Base-by-base conservation (phyloP, 2,113 vertebrate species). In the Gobio gobio region DNA sequence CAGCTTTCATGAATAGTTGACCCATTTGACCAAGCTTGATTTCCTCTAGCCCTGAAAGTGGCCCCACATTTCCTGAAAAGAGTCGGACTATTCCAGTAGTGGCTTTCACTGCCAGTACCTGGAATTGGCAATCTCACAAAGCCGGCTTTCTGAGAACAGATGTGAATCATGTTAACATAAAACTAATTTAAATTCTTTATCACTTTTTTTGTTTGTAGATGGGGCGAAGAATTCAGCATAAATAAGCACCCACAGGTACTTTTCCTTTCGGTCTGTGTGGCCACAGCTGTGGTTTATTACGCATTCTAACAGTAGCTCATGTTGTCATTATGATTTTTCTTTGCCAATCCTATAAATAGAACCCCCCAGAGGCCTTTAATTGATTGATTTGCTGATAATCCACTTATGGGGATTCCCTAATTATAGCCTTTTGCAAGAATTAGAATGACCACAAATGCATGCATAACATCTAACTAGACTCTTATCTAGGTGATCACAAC, bases 221-320 rank as follows among this genome's bases (percentile, higher is more conserved):
- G 98, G 98, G 98, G 98, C 76, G 98, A 99, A 90, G 96, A 97
- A 86, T 99, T 99, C 92, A 96, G 94, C 73, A 87, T 99, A 75
- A 74, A 14, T 3, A 99, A 99, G 88, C 98, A 99, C 88, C 98
- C 98, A 54, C 98, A 99, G 96, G 98, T 99, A 94, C 68, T 92
- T 78, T 61, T 6, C 22, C 22, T 10, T 7, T 45, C 40, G 24
- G 40, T 72, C 36, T 13, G 45, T 47, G 45, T 47, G 45, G 2
- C n/a, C 20, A 72, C 18, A 5, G 5, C 9, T n/a, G 2, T 72
- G 70, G 5, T 33, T 40, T 22, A 40, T 40, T 14, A 8, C 1
- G 5, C 22, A 13, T 7, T 45, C 8, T 24, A 73, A 73, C 40
- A 45, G 40, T 73, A 47, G 40, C 70, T 14, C 33, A 70, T 70